A percentile compares a stretch with the other conserved stretches of the same genome.
Conservation (phyloP, 2,113 vertebrate genomes). For the Corythoichthys intestinalis region DNA sequence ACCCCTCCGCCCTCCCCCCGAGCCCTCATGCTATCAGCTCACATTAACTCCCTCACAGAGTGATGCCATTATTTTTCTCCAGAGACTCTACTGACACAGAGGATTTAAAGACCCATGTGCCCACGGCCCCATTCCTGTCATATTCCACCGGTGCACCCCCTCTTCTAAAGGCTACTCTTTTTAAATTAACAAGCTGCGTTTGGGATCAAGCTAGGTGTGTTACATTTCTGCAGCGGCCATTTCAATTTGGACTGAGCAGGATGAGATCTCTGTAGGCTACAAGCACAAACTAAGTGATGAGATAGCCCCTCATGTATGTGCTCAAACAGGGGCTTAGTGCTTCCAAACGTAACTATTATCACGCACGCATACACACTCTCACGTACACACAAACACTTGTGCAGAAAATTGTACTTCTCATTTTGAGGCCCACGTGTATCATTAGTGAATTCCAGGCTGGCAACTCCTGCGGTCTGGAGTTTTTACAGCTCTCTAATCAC, state of each 20-base stretch:
- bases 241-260: slow-evolving; percentile 26
- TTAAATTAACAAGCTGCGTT: slow-evolving; percentile 36
- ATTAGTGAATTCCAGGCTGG: slow-evolving; percentile 74
- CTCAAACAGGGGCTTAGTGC: slow-evolving; percentile 46
- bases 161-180: slow-evolving; percentile 28
- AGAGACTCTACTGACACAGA: slow-evolving; percentile 77
- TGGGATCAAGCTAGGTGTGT: slow-evolving; percentile 33
- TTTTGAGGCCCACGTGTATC: slow-evolving; percentile 71
- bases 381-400: slow-evolving; percentile 22
- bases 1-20: slow-evolving; percentile 76
- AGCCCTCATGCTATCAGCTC: slow-evolving; percentile 83
- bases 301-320: slow-evolving; percentile 42
- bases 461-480: slow-evolving; percentile 67
- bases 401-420: slow-evolving; percentile 65
- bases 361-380: slow-evolving; percentile 22
- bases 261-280: slow-evolving; percentile 7
- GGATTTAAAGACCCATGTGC: slow-evolving; percentile 77
- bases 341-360: slow-evolving; percentile 41
- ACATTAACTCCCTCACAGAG: slow-evolving; percentile 79
- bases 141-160: slow-evolving; percentile 66
- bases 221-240: slow-evolving; percentile 48
- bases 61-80: slow-evolving; percentile 90
- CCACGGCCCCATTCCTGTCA: slow-evolving; percentile 74
- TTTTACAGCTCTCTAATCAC: slow-evolving; percentile 66
- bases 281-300: slow-evolving; percentile 43